phyloP scores from a whole-genome alignment of 2,113 vertebrate species.

The Penelope pileata region DNA sequence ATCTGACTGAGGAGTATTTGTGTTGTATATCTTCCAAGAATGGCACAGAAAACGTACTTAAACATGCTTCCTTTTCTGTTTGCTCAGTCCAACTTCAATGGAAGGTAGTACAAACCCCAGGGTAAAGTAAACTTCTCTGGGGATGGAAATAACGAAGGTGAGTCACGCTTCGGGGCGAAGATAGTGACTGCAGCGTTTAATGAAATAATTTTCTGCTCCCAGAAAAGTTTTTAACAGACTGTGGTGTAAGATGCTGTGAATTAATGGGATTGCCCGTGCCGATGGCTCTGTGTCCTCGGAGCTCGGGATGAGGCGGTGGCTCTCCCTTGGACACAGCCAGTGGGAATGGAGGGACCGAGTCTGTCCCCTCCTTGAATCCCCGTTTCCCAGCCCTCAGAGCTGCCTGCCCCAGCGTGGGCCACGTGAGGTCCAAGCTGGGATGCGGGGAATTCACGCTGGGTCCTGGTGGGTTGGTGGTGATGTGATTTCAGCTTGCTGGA shows the following conservation, averaged over 20 bases:
- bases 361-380: not conserved
- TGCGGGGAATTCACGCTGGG: not conserved
- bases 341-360: not conserved
- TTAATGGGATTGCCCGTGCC: constrained; percentile 22
- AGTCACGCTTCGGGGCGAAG: not conserved
- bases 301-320: not conserved
- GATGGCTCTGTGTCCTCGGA: constrained; percentile 12
- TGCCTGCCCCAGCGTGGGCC: not conserved
- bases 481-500: not conserved
- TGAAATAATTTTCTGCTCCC: constrained; percentile 31
- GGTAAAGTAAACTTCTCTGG: constrained; percentile 76
- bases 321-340: accelerated
- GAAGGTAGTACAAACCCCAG: constrained; percentile 69
- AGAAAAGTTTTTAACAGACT: constrained; percentile 3
- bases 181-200: constrained; percentile 13
- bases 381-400: not conserved
- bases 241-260: constrained; percentile 1
- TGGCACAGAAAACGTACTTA: constrained; percentile 72
- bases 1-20: constrained; percentile 77
- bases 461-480: not conserved
- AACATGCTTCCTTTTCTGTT: constrained; percentile 75
- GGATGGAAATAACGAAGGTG: constrained; percentile 56
- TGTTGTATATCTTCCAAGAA: constrained; percentile 77
- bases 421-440: not conserved
- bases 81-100: constrained; percentile 63